A percentile compares a stretch with the other conserved stretches of the same genome.
These are phyloP conservation scores for Zoanthus sociatus DNA, from an alignment of 92 coral and sea anemone species.

Conservation along the genomic window DNA sequence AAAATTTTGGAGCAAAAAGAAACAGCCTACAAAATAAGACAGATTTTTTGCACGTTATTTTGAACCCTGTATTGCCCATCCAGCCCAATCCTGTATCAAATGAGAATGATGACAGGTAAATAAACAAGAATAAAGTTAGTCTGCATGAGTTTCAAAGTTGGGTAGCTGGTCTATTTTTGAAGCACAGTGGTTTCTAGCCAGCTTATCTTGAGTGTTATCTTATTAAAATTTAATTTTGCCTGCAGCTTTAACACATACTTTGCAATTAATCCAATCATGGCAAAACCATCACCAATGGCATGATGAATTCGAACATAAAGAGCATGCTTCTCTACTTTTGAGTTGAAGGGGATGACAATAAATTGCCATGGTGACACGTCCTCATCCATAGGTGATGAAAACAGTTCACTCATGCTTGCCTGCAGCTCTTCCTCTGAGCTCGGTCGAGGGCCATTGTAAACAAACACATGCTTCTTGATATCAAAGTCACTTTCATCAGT, in stretches of 20 bases:
- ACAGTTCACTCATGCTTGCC: slow-evolving; percentile 65
- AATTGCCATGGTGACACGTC: slow-evolving; percentile 93
- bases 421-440: slow-evolving; percentile 79
- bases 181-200: no score
- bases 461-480: slow-evolving; percentile 73
- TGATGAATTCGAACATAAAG: slow-evolving; percentile 92
- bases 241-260: slow-evolving; percentile 17
- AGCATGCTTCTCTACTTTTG: slow-evolving; percentile 79
- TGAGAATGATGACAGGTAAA: no score
- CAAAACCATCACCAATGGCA: slow-evolving; percentile 91
- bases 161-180: no score
- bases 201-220: no score
- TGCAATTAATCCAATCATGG: slow-evolving; percentile 86
- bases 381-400: slow-evolving; percentile 72
- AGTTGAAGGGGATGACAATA: slow-evolving; percentile 72
- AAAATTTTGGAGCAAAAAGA: no score
- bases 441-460: slow-evolving; percentile 75
- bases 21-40: no score
- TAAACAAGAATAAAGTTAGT: no score
- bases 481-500: slow-evolving; percentile 86
- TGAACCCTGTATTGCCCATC: no score
- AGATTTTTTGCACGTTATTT: no score
- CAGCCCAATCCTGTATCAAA: no score
- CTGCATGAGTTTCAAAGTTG: no score
- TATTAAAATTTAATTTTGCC: no score